phyloP scores from a whole-genome alignment of 2,888 invertebrate species.

The Troides helena region DNA sequence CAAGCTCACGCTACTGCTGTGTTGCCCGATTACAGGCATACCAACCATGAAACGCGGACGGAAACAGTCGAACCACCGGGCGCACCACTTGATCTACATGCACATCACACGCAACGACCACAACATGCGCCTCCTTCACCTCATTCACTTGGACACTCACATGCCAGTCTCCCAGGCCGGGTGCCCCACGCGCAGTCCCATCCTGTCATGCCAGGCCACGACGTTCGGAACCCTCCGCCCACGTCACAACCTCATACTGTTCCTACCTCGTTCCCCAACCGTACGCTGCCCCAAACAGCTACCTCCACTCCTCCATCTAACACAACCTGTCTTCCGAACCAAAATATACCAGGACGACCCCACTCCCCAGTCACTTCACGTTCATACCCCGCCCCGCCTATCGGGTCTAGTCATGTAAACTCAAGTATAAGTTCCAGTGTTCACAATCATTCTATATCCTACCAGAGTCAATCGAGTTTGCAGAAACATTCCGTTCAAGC shows the following conservation, averaged over 20 bases:
- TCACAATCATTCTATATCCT: conserved; percentile 69
- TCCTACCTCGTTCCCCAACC: conserved; percentile 68
- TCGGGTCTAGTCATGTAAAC: conserved; percentile 78
- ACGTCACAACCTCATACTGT: conserved; percentile 48
- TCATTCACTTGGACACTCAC: conserved; percentile 41
- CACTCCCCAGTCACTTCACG: conserved; percentile 63
- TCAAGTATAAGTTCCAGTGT: conserved; percentile 71
- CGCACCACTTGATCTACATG: conserved; percentile 66
- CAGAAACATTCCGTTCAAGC: conserved; percentile 76
- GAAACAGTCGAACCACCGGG: conserved; percentile 55
- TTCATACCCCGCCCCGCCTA: conserved; percentile 65
- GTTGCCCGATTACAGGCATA: conserved; percentile 73
- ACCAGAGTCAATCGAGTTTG: conserved; percentile 71
- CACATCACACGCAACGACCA: conserved; percentile 54
- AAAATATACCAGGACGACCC: conserved; percentile 59
- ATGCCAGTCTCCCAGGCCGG: conserved; percentile 58
- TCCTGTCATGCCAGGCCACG: conserved; percentile 61
- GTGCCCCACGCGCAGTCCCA: conserved; percentile 58
- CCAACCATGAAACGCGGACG: conserved; percentile 80
- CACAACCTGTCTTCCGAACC: conserved; percentile 71
- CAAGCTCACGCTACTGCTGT: conserved; percentile 74
- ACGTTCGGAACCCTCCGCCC: conserved; percentile 53
- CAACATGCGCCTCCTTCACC: conserved; percentile 40
- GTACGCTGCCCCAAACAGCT: conserved; percentile 54
- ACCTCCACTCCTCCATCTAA: conserved; percentile 57